These are phyloP conservation scores for Drosophila azteca DNA, from an alignment of 1,140 invertebrate genomes.

Conservation along the genomic window DNA sequence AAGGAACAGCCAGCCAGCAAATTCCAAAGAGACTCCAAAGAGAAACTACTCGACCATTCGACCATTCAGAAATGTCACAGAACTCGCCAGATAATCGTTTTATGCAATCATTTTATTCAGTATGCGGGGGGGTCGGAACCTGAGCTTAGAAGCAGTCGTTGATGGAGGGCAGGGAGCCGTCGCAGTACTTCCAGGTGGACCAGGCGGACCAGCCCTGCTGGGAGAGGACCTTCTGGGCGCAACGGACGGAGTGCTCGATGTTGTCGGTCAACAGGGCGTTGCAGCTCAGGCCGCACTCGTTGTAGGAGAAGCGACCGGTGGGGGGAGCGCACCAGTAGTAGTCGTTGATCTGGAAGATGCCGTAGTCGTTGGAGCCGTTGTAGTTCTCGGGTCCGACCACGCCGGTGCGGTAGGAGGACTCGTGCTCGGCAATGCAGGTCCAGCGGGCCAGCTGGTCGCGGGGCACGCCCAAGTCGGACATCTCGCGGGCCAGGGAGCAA, in stretches of 20 bases:
- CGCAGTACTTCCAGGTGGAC: constrained; percentile 69
- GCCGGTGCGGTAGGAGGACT: constrained; percentile 54
- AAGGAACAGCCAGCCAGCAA: neutral
- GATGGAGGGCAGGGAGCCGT: constrained; percentile 60
- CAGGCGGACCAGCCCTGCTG: constrained; percentile 76
- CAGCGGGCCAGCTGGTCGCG: constrained; percentile 56
- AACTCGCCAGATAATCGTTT: neutral
- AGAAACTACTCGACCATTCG: neutral
- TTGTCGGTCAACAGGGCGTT: constrained; percentile 57
- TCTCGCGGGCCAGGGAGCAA: constrained; percentile 77
- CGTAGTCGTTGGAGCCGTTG: constrained; percentile 75
- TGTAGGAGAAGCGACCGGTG: constrained; percentile 62
- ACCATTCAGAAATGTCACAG: neutral
- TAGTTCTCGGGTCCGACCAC: constrained; percentile 56
- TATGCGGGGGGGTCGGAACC: constrained; percentile 2
- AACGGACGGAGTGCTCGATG: constrained; percentile 66
- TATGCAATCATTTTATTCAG: constrained; percentile 11
- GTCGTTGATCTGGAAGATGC: constrained; percentile 79
- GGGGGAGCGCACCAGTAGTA: constrained; percentile 73
- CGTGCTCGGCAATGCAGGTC: constrained; percentile 66
- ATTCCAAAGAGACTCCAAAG: neutral
- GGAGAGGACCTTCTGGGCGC: constrained; percentile 63
- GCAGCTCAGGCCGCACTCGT: constrained; percentile 60
- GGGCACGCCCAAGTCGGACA: constrained; percentile 69
- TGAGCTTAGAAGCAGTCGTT: constrained; percentile 53